Evolutionary conservation across 2,888 invertebrate species (phyloP), one percentile per base, ranked within the genome.

Genomic region (Leucophenga maculata): DNA sequence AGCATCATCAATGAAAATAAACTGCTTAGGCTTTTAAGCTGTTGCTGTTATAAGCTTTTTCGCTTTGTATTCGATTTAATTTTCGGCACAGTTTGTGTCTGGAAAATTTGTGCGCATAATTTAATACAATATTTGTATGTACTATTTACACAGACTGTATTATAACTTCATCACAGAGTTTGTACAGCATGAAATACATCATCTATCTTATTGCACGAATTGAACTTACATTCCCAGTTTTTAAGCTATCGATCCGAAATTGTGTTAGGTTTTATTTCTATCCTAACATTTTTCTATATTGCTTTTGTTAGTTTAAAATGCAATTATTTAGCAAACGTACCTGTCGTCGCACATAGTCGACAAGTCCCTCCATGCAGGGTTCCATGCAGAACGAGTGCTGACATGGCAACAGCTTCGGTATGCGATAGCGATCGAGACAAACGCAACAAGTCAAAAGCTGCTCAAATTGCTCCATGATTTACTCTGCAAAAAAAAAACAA

Each of bases 371-470:
- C 93, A 99, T 94, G 89, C 99, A 99, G 68, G 99, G 98, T 86
- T 97, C 97, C 95, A 97, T 96, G 88, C 99, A 99, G 90, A 97
- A 99, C 84, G 98, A 98, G 92, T 99, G 99, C 91, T 99, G 99
- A 89, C 98, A 98, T 93, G 98, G 98, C 87, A 99, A 90, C 87
- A 99, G 91, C 90, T 98, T 99, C n/a, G 99, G 99, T 88, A 97
- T 97, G 85, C 96, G 92, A 90, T 95, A 99, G 86, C 99, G 93
- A 90, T 99, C 99, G 89, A 99, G 90, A 89, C 99, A 99, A 87
- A 99, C 97, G 89, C 98, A 96, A 91, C 99, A 99, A 79, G 97
- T 98, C 87, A 99, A 92, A 88, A 99, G 92, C 90, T 98, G 97
- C 90, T 99, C 98, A 88, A 97, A 96, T 92, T 96, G 96, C 92